Conservation (phyloP, 92 coral and sea anemone species). For the Ricordea florida region DNA sequence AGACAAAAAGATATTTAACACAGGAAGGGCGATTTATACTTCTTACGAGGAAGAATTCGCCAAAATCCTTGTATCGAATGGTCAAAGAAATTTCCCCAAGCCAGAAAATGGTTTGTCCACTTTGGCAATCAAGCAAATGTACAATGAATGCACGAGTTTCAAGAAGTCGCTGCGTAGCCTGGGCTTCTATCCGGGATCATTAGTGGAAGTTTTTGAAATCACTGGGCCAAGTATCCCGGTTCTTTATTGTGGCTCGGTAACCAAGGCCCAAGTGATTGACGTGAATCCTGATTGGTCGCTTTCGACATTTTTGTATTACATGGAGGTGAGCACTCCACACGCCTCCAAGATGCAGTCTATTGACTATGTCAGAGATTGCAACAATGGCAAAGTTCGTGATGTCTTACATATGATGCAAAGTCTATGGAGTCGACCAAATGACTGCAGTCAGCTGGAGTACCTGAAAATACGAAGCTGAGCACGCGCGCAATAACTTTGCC, state of each 20-base stretch:
- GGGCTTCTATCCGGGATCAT: slow-evolving; percentile 49
- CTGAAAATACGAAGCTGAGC: slow-evolving; percentile 41
- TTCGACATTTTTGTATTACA: slow-evolving; percentile 46
- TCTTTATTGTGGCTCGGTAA: slow-evolving; percentile 53
- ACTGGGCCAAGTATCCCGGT: slow-evolving; percentile 70
- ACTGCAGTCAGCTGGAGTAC: slow-evolving; percentile 44
- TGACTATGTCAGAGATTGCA: slow-evolving; percentile 40
- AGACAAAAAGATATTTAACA: slow-evolving; percentile 15
- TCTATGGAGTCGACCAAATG: slow-evolving; percentile 38
- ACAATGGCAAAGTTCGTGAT: slow-evolving; percentile 13
- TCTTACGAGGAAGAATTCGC: slow-evolving; percentile 51
- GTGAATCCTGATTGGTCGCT: slow-evolving; percentile 66
- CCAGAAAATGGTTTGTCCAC: slow-evolving; percentile 41
- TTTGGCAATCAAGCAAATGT: slow-evolving; percentile 33
- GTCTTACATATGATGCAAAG: slow-evolving; percentile 53
- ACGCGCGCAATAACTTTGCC: too few species aligned
- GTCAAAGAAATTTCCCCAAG: slow-evolving; percentile 53
- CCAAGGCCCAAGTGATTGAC: slow-evolving; percentile 58
- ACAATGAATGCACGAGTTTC: slow-evolving; percentile 38
- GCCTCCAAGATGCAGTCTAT: slow-evolving; percentile 38
- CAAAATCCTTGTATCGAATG: slow-evolving; percentile 48
- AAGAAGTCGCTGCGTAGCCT: slow-evolving; percentile 42
- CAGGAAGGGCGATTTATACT: slow-evolving; percentile 43
- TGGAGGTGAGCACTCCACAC: slow-evolving; percentile 20
- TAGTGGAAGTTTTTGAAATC: slow-evolving; percentile 60